Evolutionary conservation across 2,888 invertebrate species (phyloP), one percentile per base, ranked within the genome.

Genomic region (Sarcophaga caerulescens): DNA sequence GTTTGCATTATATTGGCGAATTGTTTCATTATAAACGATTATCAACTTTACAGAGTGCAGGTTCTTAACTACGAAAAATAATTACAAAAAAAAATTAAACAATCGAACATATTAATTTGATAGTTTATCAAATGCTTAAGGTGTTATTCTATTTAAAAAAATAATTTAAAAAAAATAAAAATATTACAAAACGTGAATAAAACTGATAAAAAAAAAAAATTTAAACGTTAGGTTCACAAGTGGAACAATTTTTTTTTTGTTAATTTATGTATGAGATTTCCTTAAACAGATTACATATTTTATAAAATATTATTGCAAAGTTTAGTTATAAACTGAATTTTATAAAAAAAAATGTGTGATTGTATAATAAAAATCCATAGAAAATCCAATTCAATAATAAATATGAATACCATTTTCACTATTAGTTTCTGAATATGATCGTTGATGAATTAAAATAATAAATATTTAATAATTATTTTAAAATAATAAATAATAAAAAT

Each of bases 31-130:
- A 74, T n/a, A 75, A 71, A n/a, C 81, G 74, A 78, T 84, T 70
- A 84, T 71, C 84, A 75, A 71, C 84, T 75, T 35, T 70, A 75
- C 74, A 75, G 44, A 78, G 78, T 71, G 77, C 70, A 86, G 84
- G 86, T 86, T 78, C 66, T 69, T 75, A 60, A 35, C 35, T 35
- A 35, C 35, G 8, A 35, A 35, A 35, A 35, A 35, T 35, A 35
- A 35, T 35, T 35, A 35, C 35, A 35, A 35, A 35, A 35, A 35
- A 35, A 35, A 10, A 35, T 35, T 70, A 17, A 23, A 6, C 68
- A 19, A 66, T 63, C 47, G 14, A 47, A 14, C 47, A 47, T 47
- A 47, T 47, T 65, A 69, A 70, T 23, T 52, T 70, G 70, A 21
- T 21, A 71, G 17, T 23, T 44, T 52, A 52, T 23, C 23, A 21